Evolutionary conservation across 2,113 vertebrate species (phyloP).

Genomic region (Neodontobutis hainanensis): DNA sequence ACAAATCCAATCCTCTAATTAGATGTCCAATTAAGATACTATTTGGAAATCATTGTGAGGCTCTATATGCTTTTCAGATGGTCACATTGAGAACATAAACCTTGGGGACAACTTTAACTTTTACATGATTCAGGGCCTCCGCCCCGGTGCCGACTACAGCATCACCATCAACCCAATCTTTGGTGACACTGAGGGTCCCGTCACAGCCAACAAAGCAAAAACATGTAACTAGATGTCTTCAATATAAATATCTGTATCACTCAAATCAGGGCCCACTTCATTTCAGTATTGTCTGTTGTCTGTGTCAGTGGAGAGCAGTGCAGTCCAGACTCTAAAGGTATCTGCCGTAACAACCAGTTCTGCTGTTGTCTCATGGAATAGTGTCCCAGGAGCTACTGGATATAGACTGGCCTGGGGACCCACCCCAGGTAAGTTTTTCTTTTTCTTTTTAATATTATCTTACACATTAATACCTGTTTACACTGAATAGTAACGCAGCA

Average conservation of each 20-base stretch:
- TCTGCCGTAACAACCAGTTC: conserved; percentile 80
- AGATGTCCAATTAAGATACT: too few species aligned
- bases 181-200: conserved; percentile 82
- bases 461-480: background rate
- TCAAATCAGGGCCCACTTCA: background rate
- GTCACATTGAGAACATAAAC: conserved; percentile 85
- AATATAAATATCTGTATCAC: too few species aligned
- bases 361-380: conserved; percentile 83
- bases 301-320: conserved; percentile 85
- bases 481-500: too few species aligned
- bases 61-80: conserved; percentile 72
- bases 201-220: conserved; percentile 71
- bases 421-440: conserved; percentile 77
- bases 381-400: conserved; percentile 84
- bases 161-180: conserved; percentile 89
- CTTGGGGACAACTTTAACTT: conserved; percentile 80
- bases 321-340: conserved; percentile 82
- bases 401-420: conserved; percentile 89
- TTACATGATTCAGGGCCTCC: conserved; percentile 90
- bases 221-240: conserved; percentile 75
- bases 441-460: background rate
- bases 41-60: background rate
- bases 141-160: conserved; percentile 78
- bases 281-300: background rate
- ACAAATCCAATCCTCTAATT: background rate